Conservation (phyloP, 2,113 vertebrate species). For the Lepus europaeus region DNA sequence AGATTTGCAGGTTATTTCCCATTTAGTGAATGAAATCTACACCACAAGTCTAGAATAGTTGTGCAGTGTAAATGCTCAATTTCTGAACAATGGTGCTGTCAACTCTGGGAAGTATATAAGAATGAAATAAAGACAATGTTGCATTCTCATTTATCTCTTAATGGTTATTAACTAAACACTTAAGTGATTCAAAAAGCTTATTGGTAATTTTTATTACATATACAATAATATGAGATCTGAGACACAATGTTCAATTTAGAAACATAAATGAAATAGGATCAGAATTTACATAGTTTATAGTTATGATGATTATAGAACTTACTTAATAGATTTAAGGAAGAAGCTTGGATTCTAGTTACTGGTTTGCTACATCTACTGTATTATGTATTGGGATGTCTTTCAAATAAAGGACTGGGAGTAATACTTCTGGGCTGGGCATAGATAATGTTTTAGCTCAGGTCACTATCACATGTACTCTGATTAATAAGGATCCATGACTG, state of each 20-base stretch:
- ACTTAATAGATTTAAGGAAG: not conserved
- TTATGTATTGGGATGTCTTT: not conserved
- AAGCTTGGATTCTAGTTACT: slow-evolving; percentile 21
- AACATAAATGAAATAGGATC: not conserved
- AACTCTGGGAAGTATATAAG: too few species aligned
- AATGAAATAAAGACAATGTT: not conserved
- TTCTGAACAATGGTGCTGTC: not conserved
- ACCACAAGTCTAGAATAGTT: not conserved
- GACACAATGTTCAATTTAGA: not conserved
- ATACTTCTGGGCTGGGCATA: not conserved
- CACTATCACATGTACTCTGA: not conserved
- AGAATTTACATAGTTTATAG: not conserved
- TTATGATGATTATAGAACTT: not conserved
- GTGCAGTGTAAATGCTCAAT: not conserved
- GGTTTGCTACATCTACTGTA: not conserved
- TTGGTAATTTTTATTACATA: slow-evolving; percentile 69
- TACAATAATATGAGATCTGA: slow-evolving; percentile 63
- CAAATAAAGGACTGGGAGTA: not conserved
- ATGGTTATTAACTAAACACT: not conserved
- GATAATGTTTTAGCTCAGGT: not conserved
- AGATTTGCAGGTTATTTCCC: not conserved
- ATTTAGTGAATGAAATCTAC: not conserved
- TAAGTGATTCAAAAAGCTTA: slow-evolving; percentile 41
- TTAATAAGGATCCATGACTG: not conserved
- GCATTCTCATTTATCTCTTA: slow-evolving; percentile 22